Percentiles rank a stretch among this genome's conserved stretches.
Conservation (phyloP, 2,797 vertebrate species). For the Dromococcyx pavoninus region DNA sequence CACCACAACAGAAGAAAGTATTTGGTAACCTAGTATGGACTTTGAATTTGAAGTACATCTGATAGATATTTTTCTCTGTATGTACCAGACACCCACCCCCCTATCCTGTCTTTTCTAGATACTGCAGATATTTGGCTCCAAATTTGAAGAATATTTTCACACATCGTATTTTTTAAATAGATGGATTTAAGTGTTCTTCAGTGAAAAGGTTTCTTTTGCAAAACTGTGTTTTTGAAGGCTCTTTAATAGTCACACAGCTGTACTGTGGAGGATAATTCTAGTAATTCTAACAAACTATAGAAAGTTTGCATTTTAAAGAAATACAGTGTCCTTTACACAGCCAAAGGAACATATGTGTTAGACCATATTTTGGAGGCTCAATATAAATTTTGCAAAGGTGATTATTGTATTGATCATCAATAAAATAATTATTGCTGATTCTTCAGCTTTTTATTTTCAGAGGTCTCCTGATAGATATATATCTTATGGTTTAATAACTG, state of each 20-base stretch:
- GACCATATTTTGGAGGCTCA: not conserved
- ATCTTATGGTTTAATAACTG: not conserved
- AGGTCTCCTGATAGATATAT: not conserved
- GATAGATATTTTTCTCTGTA: not conserved
- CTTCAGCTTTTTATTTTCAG: not conserved
- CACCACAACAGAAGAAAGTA: not conserved
- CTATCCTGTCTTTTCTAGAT: not conserved
- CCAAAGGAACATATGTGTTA: not conserved
- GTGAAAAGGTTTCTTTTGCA: not conserved
- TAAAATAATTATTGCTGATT: not conserved
- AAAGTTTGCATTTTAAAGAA: not conserved
- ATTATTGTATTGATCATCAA: not conserved
- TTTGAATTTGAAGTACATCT: not conserved
- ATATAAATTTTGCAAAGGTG: not conserved
- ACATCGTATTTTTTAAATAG: not conserved
- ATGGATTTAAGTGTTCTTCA: not conserved
- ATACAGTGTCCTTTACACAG: not conserved
- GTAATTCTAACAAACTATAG: not conserved
- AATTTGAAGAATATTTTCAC: not conserved
- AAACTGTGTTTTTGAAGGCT: not conserved
- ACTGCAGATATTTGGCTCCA: not conserved
- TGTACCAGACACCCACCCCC: too few species aligned
- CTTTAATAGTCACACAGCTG: not conserved
- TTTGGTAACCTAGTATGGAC: not conserved
- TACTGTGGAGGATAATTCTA: not conserved